phyloP scores from a whole-genome alignment of 1,140 invertebrate genomes.

The Zelostemma sp. region DNA sequence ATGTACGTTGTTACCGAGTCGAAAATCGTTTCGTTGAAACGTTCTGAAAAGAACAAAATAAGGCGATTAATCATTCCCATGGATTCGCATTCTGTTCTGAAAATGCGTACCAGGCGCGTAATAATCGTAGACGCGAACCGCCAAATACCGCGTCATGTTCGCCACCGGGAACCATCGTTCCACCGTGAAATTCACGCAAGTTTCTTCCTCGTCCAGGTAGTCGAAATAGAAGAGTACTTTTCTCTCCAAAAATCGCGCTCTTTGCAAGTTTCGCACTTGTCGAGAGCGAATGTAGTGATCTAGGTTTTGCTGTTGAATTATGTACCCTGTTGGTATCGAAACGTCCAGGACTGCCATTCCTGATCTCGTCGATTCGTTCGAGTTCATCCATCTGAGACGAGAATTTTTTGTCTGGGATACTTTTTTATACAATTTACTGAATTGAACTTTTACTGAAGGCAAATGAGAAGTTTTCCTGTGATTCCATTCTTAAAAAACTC shows the following conservation, averaged over 20 bases:
- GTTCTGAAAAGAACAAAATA: constrained; percentile 77
- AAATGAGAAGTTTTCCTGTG: too few relatives aligned
- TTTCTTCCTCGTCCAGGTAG: constrained; percentile 84
- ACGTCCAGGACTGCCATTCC: constrained; percentile 94
- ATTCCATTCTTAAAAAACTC: too few relatives aligned
- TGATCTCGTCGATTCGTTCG: constrained; percentile 83
- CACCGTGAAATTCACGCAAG: constrained; percentile 92
- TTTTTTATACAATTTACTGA: too few relatives aligned
- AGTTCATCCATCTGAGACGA: constrained; percentile 81
- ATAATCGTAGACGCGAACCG: constrained; percentile 94
- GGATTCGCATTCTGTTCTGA: too few relatives aligned
- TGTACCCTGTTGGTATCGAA: constrained; percentile 93
- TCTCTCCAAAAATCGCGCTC: constrained; percentile 84
- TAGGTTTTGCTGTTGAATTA: constrained; percentile 90
- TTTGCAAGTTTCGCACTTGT: constrained; percentile 82
- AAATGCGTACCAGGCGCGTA: constrained; percentile 89
- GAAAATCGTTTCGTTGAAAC: constrained; percentile 95
- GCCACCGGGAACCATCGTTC: constrained; percentile 96
- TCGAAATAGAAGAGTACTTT: constrained; percentile 97
- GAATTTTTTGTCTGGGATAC: too few relatives aligned
- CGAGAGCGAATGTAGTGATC: constrained; percentile 85
- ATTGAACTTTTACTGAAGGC: too few relatives aligned
- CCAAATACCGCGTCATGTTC: constrained; percentile 94
- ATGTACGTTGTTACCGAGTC: constrained; percentile 89
- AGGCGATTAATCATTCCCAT: too few relatives aligned